Percentiles rank a stretch among this genome's conserved stretches.
Conservation (phyloP, 2,797 vertebrate species). For the Rhincodon typus region DNA sequence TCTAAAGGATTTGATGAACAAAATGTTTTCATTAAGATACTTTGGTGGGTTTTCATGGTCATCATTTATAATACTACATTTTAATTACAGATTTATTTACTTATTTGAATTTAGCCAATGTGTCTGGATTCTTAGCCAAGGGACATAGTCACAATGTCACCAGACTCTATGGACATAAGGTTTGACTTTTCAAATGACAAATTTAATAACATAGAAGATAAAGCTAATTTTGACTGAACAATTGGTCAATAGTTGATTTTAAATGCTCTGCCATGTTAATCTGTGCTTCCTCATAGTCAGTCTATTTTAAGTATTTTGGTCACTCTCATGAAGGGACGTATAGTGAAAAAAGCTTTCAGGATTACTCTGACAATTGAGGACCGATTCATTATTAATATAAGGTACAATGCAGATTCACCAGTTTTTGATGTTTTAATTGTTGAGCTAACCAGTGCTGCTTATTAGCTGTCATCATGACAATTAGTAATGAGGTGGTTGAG, state of each 20-base stretch:
- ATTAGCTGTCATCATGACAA: not conserved
- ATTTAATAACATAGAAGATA: not conserved
- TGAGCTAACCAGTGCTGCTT: not conserved
- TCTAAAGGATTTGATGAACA: not conserved
- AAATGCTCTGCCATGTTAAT: not conserved
- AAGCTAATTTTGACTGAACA: not conserved
- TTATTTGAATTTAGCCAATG: too few relatives aligned
- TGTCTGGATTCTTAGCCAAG: too few relatives aligned
- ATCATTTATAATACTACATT: too few relatives aligned
- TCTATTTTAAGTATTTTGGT: not conserved
- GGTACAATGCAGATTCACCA: not conserved
- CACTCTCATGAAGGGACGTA: too few relatives aligned
- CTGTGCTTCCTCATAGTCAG: not conserved
- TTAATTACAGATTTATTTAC: too few relatives aligned
- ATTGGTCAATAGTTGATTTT: not conserved
- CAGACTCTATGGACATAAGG: not conserved
- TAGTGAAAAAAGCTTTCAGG: not conserved
- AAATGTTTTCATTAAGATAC: not conserved
- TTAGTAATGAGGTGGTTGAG: constrained; percentile 15
- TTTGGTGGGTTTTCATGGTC: not conserved
- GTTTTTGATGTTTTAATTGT: not conserved
- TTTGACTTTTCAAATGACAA: not conserved
- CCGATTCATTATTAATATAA: not conserved
- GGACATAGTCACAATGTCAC: not conserved
- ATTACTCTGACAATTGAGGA: not conserved